A percentile compares a stretch with the other conserved stretches of the same genome.
phyloP scores from a whole-genome alignment of 2,113 vertebrate species.

The Azemiops feae region DNA sequence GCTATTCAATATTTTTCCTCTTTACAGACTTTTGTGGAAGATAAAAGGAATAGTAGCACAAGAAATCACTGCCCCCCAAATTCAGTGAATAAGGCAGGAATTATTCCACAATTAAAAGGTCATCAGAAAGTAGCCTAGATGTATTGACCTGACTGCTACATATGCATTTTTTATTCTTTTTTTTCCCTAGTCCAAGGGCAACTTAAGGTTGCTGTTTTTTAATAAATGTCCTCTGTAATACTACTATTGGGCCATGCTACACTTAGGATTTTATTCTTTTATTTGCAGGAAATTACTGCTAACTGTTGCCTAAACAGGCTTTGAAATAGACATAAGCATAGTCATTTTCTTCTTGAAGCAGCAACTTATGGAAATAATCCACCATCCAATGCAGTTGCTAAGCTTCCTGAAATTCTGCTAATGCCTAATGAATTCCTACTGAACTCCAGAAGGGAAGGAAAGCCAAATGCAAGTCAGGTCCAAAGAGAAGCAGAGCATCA shows the following conservation, averaged over 20 bases:
- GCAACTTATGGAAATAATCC: neutral
- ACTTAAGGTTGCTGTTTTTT: neutral
- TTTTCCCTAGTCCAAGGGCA: neutral
- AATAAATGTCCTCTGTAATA: neutral
- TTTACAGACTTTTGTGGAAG: no score
- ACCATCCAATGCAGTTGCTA: neutral
- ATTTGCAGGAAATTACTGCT: neutral
- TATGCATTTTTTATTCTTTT: neutral
- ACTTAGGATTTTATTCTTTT: neutral
- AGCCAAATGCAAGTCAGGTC: neutral
- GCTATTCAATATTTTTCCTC: no score
- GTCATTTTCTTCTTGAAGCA: neutral
- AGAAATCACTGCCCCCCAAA: no score
- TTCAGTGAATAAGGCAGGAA: no score
- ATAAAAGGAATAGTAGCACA: no score
- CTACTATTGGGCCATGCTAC: neutral
- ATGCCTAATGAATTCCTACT: neutral
- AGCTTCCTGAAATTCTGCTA: neutral
- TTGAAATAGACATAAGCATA: neutral
- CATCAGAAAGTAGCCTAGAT: no score
- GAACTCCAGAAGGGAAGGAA: neutral
- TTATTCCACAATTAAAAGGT: no score
- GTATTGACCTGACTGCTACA: no score
- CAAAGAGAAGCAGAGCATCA: neutral
- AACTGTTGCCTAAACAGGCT: neutral